A percentile compares a stretch with the other conserved stretches of the same genome.
Conservation (phyloP, 1,140 invertebrate species). For the Magallana ariakensis region DNA sequence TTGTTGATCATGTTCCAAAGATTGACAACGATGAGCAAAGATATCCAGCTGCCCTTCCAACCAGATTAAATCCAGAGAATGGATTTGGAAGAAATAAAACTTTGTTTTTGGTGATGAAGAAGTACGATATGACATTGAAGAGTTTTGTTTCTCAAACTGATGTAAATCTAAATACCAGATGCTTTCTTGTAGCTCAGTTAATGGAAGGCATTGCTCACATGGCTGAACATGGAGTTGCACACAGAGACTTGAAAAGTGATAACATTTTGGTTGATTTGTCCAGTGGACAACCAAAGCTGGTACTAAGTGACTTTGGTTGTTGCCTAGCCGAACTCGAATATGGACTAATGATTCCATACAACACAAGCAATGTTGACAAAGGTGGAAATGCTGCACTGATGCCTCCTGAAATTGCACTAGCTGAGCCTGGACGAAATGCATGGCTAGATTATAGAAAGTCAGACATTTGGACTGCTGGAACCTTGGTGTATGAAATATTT, state of each 20-base stretch:
- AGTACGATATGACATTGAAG: slow-evolving; percentile 80
- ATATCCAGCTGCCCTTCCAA: slow-evolving; percentile 90
- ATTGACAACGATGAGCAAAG: slow-evolving; percentile 84
- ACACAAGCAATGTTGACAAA: slow-evolving; percentile 83
- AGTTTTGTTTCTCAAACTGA: slow-evolving; percentile 3
- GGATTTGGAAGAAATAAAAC: slow-evolving; percentile 93
- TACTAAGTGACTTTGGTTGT: slow-evolving; percentile 92
- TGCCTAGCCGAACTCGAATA: slow-evolving; percentile 86
- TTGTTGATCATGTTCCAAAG: slow-evolving; percentile 88
- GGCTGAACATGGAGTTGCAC: slow-evolving; percentile 76
- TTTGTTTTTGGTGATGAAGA: slow-evolving; percentile 93
- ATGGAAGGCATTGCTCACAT: slow-evolving; percentile 84
- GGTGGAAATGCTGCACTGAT: slow-evolving; percentile 91
- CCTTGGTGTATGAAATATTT: slow-evolving; percentile 93
- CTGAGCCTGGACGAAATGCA: slow-evolving; percentile 86
- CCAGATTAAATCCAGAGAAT: slow-evolving; percentile 84
- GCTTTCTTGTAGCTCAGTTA: slow-evolving; percentile 87
- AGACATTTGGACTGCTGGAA: slow-evolving; percentile 91
- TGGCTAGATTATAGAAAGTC: slow-evolving; percentile 89
- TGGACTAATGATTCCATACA: slow-evolving; percentile 86
- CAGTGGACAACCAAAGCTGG: slow-evolving; percentile 81
- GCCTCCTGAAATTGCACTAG: slow-evolving; percentile 88
- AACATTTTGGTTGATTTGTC: slow-evolving; percentile 87
- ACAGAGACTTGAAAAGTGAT: slow-evolving; percentile 88
- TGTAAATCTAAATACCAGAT: slow-evolving; percentile 54